A percentile compares a stretch with the other conserved stretches of the same genome.
Conservation (phyloP, 2,888 invertebrate species). For the Protula sp. region DNA sequence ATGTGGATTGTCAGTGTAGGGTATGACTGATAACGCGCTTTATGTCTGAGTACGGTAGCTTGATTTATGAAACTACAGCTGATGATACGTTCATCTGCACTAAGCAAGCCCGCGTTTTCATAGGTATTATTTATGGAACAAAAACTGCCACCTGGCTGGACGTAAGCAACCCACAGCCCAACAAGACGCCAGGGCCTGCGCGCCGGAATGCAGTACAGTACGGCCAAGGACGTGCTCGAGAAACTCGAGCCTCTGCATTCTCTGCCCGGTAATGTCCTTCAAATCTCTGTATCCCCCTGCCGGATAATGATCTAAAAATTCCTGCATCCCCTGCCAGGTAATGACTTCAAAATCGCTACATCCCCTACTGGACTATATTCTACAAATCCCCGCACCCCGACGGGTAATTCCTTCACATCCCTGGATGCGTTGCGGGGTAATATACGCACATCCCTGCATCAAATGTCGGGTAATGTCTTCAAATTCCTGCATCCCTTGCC, state of each 20-base stretch:
- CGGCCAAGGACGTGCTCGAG: constrained; percentile 72
- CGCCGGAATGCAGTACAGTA: constrained; percentile 50
- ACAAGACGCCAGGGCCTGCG: constrained; percentile 28
- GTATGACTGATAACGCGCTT: too few relatives aligned
- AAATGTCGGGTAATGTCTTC: too few relatives aligned
- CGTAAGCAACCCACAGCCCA: constrained; percentile 18
- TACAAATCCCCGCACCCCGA: too few relatives aligned
- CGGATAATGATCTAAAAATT: constrained; percentile 57
- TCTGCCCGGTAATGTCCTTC: constrained; percentile 60
- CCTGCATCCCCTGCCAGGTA: constrained; percentile 68
- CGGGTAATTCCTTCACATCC: too few relatives aligned
- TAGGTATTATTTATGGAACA: constrained; percentile 53
- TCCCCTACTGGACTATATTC: constrained; percentile 73
- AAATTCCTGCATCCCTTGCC: too few relatives aligned
- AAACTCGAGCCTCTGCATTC: constrained; percentile 63
- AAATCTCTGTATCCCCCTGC: constrained; percentile 65
- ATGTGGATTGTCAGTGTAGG: too few relatives aligned
- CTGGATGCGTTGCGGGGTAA: too few relatives aligned
- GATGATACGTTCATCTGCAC: too few relatives aligned
- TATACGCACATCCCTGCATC: too few relatives aligned
- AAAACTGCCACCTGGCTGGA: constrained; percentile 48
- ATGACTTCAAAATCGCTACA: constrained; percentile 57
- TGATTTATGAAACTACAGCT: too few relatives aligned
- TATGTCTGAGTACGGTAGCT: too few relatives aligned
- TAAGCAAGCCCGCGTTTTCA: too few relatives aligned